Evolutionary conservation across 1,140 invertebrate genomes (phyloP), one percentile per base, ranked within the genome.

Genomic region (Musca domestica): DNA sequence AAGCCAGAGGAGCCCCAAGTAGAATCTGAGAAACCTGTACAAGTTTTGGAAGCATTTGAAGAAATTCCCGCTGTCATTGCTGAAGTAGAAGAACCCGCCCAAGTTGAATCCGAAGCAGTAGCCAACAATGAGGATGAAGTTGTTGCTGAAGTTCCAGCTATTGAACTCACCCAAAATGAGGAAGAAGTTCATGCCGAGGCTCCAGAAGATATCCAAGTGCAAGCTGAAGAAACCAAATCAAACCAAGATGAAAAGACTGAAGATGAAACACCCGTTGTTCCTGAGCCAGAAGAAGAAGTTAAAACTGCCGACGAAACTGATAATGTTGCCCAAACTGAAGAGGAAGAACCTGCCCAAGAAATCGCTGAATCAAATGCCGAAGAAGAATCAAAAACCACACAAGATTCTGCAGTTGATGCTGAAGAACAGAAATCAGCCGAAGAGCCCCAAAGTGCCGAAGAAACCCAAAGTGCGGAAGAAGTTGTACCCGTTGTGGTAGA

Each of bases 21-120:
- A 3, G 65, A 51, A 34, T 7, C 48, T 20, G 48, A 66, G 17
- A 34, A 51, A 27, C 34, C 23, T 20, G 22, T 34, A 19, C 51
- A 52, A 58, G 27, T 41, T 15, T 54, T 54, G 27, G 65, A 67
- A 34, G 51, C 30, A 17, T 54, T 49, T 30, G 65, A 67, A 19
- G 65, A 67, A 54, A 48, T 61, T 41, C 56, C 65, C 5, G 65
- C 51, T 67, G 48, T 46, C 10, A 54, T 54, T 15, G 23, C 34
- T 25, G 52, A 54, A 41, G 49, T 67, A 30, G 27, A 20, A 46
- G 52, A 67, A 22, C 15, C 52, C 2, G 47, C n/a, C 23, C n/a
- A 15, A 14, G 7, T 2, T 23, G 46, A 47, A 7, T 41, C 25
- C 6, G 41, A 65, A 65, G 61, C 30, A 64, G 61, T 34, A 2